These are phyloP conservation scores for Euura lappo DNA, from an alignment of 1,140 invertebrate species.

Conservation along the genomic window DNA sequence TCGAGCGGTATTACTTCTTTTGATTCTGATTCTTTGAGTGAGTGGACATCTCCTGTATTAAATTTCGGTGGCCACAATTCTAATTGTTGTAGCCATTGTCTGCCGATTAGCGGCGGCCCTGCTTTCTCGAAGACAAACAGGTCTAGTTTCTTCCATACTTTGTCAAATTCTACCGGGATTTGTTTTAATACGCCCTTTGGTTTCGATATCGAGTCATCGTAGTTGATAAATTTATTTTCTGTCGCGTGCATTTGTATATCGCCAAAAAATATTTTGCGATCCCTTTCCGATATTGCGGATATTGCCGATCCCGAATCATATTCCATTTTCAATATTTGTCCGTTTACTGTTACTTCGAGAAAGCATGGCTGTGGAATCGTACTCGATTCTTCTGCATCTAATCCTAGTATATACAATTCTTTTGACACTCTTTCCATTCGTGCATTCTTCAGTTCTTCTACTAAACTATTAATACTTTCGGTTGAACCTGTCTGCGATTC, in stretches of 20 bases:
- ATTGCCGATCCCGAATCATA: slow-evolving; percentile 11
- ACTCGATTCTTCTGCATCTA: neutral
- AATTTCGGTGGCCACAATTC: slow-evolving; percentile 14
- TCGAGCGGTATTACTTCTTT: too few relatives aligned
- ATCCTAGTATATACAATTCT: neutral
- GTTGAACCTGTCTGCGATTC: neutral
- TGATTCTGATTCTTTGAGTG: too few relatives aligned
- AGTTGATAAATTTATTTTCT: slow-evolving; percentile 9
- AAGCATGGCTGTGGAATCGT: neutral
- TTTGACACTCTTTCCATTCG: slow-evolving; percentile 3
- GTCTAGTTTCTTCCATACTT: slow-evolving; percentile 3
- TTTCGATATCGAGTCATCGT: neutral
- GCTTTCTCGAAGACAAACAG: slow-evolving; percentile 3
- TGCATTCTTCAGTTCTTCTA: slow-evolving; percentile 1
- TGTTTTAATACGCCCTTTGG: slow-evolving; percentile 5
- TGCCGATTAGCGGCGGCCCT: slow-evolving; percentile 16
- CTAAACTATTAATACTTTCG: neutral
- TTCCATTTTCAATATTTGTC: slow-evolving; percentile 7
- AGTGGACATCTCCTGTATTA: neutral
- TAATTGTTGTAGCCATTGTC: slow-evolving; percentile 12
- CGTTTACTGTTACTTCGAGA: neutral
- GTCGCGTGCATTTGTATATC: slow-evolving; percentile 3
- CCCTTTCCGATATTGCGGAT: slow-evolving; percentile 8
- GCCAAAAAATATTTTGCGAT: neutral
- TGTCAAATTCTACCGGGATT: slow-evolving; percentile 6